Percentiles rank a stretch among this genome's conserved stretches.
Evolutionary conservation across 2,113 vertebrate genomes (phyloP).

Genomic region (Phyllostomus hastatus): DNA sequence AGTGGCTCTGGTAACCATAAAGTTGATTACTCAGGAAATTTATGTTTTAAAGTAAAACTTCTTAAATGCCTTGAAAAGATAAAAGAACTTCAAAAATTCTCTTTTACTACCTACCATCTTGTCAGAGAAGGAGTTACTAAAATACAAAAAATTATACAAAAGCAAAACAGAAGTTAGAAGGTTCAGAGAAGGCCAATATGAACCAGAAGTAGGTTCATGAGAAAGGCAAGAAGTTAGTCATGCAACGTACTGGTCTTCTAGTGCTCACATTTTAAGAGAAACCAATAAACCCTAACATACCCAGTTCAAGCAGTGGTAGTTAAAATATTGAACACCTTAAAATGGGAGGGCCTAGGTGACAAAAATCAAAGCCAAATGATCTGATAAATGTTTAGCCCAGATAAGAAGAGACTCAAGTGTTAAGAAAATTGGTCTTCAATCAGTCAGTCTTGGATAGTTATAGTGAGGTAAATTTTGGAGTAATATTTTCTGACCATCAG

Average conservation of each 20-base stretch:
- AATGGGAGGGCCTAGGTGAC: not conserved
- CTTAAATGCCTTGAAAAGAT: slow-evolving; percentile 19
- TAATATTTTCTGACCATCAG: not conserved
- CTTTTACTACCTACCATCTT: not conserved
- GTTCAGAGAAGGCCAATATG: not conserved
- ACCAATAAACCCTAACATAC: not conserved
- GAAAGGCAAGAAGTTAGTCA: not conserved
- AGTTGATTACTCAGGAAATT: not conserved
- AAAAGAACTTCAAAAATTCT: slow-evolving; percentile 12
- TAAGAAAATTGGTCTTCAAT: not conserved
- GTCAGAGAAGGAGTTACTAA: slow-evolving; percentile 24
- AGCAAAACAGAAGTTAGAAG: not conserved
- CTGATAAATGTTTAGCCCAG: not conserved
- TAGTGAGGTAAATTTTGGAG: not conserved
- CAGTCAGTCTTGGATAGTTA: not conserved
- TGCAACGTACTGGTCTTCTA: not conserved
- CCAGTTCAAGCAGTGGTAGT: not conserved
- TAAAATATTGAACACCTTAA: not conserved
- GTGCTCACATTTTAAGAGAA: not conserved
- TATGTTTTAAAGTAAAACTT: slow-evolving; percentile 52
- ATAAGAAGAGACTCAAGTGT: not conserved
- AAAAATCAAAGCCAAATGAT: not conserved
- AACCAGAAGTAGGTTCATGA: not conserved
- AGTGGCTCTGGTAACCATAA: not conserved
- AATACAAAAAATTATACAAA: slow-evolving; percentile 6